Evolutionary conservation across 2,888 invertebrate species (phyloP).

Genomic region (Biston betularia): DNA sequence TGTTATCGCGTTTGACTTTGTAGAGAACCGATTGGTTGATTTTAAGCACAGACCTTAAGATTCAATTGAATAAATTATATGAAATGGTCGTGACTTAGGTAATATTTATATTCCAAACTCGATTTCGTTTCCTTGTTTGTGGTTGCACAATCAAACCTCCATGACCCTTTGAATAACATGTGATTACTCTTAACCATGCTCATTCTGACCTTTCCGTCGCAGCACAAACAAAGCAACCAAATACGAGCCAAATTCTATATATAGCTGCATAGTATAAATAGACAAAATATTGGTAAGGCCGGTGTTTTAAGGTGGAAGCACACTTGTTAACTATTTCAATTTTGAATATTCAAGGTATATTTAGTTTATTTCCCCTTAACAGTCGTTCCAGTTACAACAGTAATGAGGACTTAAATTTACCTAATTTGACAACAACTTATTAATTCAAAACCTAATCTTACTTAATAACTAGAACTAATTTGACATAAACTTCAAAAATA

Average conservation of each 20-base stretch:
- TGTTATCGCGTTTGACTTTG: too few relatives aligned
- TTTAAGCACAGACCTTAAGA: too few relatives aligned
- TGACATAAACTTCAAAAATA: too few relatives aligned
- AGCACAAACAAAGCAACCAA: constrained; percentile 52
- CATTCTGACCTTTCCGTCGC: constrained; percentile 51
- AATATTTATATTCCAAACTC: constrained; percentile 6
- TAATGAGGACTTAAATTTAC: too few relatives aligned
- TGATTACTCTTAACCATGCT: constrained; percentile 16
- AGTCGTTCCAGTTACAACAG: too few relatives aligned
- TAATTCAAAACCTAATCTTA: too few relatives aligned
- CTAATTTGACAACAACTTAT: too few relatives aligned
- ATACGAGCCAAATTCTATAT: constrained; percentile 57
- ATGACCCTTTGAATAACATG: constrained; percentile 26
- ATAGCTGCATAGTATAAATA: constrained; percentile 52
- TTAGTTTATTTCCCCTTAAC: too few relatives aligned
- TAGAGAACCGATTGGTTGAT: too few relatives aligned
- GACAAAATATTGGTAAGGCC: constrained; percentile 56
- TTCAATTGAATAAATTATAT: neutral
- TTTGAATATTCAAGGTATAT: too few relatives aligned
- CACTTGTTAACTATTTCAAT: neutral
- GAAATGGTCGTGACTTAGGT: neutral
- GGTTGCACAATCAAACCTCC: constrained; percentile 27
- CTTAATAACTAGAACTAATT: too few relatives aligned
- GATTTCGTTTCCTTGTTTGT: constrained; percentile 24
- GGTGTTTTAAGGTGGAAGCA: constrained; percentile 34